Conservation (phyloP, 2,888 invertebrate species). For the Phalangium opilio region DNA sequence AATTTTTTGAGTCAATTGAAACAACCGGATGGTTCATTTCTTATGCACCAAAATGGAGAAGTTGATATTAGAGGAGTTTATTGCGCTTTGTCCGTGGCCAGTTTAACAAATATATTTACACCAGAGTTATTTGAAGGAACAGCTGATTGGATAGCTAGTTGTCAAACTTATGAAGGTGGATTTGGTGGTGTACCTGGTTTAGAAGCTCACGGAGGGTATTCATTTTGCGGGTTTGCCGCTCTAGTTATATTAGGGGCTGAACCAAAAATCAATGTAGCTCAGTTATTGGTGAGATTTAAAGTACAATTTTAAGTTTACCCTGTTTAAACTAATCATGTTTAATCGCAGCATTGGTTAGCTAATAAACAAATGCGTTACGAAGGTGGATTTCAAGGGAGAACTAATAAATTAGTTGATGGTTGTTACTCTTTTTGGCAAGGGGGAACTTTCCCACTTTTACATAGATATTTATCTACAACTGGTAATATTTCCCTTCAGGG, state of each 20-base stretch:
- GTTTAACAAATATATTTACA: conserved; percentile 60
- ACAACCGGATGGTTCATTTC: conserved; percentile 74
- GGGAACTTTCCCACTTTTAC: conserved; percentile 72
- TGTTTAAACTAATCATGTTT: not conserved
- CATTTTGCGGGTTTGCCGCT: conserved; percentile 89
- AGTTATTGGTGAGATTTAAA: conserved; percentile 39
- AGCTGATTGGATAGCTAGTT: conserved; percentile 67
- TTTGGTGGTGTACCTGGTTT: conserved; percentile 84
- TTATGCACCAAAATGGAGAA: conserved; percentile 82
- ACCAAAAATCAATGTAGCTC: conserved; percentile 54
- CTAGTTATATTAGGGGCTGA: conserved; percentile 64
- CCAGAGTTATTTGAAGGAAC: conserved; percentile 65
- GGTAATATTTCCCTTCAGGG: too few species aligned
- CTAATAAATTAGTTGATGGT: conserved; percentile 95
- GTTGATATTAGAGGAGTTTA: conserved; percentile 89
- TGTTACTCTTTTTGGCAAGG: conserved; percentile 99
- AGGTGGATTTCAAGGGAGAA: conserved; percentile 66
- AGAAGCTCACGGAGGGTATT: conserved; percentile 99
- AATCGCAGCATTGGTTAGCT: conserved; percentile 57
- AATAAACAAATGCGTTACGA: conserved; percentile 84
- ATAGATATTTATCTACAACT: conserved; percentile 44
- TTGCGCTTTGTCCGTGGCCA: conserved; percentile 82
- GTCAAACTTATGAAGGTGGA: conserved; percentile 95
- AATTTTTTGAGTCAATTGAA: conserved; percentile 62
- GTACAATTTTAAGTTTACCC: conserved; percentile 6